These are phyloP conservation scores for Peromyscus polionotus DNA, from an alignment of 2,113 vertebrate genomes.

Conservation along the genomic window DNA sequence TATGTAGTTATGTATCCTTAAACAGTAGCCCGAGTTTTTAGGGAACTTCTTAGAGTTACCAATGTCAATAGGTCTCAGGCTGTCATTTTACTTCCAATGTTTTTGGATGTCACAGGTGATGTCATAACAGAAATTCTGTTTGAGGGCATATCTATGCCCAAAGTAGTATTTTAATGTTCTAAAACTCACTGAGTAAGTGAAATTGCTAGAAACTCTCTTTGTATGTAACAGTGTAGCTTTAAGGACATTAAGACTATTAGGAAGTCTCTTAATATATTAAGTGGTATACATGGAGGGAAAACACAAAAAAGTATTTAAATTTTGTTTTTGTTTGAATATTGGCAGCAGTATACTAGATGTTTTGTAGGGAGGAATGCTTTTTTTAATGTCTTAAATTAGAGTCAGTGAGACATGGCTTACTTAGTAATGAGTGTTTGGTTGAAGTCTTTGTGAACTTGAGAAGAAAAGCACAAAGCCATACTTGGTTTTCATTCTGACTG, in stretches of 20 bases:
- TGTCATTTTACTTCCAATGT: neutral
- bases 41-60: neutral
- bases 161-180: slow-evolving; percentile 22
- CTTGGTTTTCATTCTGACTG: slow-evolving; percentile 18
- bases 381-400: slow-evolving; percentile 34
- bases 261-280: neutral
- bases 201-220: slow-evolving; percentile 25
- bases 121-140: neutral
- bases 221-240: neutral
- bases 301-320: neutral
- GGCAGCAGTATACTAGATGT: neutral
- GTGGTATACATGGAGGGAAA: neutral
- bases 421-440: slow-evolving; percentile 12
- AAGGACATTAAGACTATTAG: neutral
- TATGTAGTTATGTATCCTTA: neutral
- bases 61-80: neutral
- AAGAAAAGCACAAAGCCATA: neutral
- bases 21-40: neutral
- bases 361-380: slow-evolving; percentile 44
- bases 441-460: slow-evolving; percentile 25
- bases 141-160: neutral
- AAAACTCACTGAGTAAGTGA: neutral
- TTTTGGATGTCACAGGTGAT: neutral
- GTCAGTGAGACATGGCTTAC: slow-evolving; percentile 35
- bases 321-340: slow-evolving; percentile 1